Evolutionary conservation across 2,113 vertebrate genomes (phyloP), one percentile per base, ranked within the genome.

Genomic region (Tachuris rubrigastra): DNA sequence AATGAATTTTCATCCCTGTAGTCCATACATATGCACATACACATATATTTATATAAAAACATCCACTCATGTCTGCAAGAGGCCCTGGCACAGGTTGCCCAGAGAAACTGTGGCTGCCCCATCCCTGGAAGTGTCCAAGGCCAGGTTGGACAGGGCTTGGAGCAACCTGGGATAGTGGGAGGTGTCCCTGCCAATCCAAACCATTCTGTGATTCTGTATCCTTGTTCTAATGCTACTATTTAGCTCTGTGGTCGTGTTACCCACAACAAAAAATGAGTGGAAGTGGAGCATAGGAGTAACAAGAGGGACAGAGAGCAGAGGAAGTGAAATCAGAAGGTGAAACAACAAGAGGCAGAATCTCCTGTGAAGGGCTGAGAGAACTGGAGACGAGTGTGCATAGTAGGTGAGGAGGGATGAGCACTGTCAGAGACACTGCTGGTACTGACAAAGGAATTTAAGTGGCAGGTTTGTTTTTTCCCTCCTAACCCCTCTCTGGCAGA

Each of bases 381-480:
- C 23, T 18, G 46, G n/a, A 77, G 60, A 24, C 0, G 25, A 47
- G 71, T 41, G 77, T 66, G 58, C 18, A 11, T 31, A 41, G 27
- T 1, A 12, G n/a, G 24, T 49, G 53, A 86, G 67, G 10, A 5
- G 65, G 91, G 55, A 21, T 28, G 65, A 30, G 2, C n/a, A 50
- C 24, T 27, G 50, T 52, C 15, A 37, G n/a, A 25, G n/a, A 17
- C 16, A 24, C 47, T 88, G 41, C 33, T 59, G 59, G 74, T 89
- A 80, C 77, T 71, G 77, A 95, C 77, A 93, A 87, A 75, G n/a
- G 90, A 87, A 82, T 95, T 72, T 55, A 8, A 44, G 78, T 85
- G 88, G 77, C 33, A 56, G 85, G n/a, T 73, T 87, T 93, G 81
- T 55, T 52, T 60, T 72, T 83, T 71, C 74, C 90, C 52, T 67